Base-by-base conservation (phyloP, 2,888 invertebrate species). In the Herminia tarsipennalis region DNA sequence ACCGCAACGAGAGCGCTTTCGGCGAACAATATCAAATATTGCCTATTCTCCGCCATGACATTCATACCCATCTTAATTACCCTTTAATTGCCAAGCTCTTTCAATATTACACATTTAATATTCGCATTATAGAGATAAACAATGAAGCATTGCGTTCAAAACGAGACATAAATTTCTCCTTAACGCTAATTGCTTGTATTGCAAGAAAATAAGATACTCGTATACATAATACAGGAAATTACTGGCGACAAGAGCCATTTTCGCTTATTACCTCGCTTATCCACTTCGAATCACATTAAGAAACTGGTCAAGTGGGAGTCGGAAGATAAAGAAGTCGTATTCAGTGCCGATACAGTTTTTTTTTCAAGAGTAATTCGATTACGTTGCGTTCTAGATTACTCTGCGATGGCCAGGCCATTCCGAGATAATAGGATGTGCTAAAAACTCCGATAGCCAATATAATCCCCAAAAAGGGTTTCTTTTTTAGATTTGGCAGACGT, bases 301-400 rank as follows among this genome's bases (percentile, higher is more conserved):
- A 24, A 51, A 25, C 40, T 42, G 35, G 34, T 34, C 36, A 27
- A 59, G 37, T 27, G 13, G n/a, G 27, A 47, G 13, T 41, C 32
- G 14, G 30, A 30, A 45, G 18, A 37, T 32, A 34, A 21, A 14
- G 13, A 21, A 3, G 27, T 3, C 20, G 16, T 29, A n/a, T 16
- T 42, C 29, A 28, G 37, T 43, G 37, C 25, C 36, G 42, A 36
- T 40, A 38, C 4, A 45, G 39, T 34, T 45, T 55, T 53, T 39
- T 33, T n/a, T n/a, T n/a, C 21, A 10, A n/a, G 24, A 41, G 27
- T 48, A 56, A 56, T 56, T 56, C 45, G 36, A 53, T 59, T 49
- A 49, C 34, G 33, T 35, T 27, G 48, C 37, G 21, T 49, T 44
- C 44, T 33, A 53, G 49, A 65, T 52, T 52, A 43, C 36, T 40